Evolutionary conservation across 2,113 vertebrate genomes (phyloP).

Genomic region (Toxotes jaculatrix): DNA sequence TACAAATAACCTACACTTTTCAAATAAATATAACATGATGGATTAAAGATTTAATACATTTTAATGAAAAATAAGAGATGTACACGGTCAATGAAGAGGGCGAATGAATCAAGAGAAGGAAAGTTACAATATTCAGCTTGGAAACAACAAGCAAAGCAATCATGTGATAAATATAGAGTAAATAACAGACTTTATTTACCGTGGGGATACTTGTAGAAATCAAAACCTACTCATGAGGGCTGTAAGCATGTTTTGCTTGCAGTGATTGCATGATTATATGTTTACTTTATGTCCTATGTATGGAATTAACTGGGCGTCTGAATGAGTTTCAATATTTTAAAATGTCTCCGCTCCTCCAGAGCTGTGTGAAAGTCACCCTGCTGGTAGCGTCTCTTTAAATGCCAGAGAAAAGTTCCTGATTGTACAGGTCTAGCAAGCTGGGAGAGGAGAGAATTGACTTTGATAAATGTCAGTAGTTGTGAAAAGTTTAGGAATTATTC

Average conservation of each 20-base stretch:
- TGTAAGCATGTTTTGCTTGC: background rate
- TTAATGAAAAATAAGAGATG: background rate
- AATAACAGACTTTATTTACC: background rate
- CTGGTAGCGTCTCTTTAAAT: conserved; percentile 40
- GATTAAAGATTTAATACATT: background rate
- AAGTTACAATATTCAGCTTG: background rate
- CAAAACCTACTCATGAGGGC: background rate
- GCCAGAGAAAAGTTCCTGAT: conserved; percentile 25
- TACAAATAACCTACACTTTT: background rate
- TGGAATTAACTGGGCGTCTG: conserved; percentile 4
- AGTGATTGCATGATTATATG: conserved; percentile 16
- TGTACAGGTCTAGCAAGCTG: background rate
- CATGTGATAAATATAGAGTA: background rate
- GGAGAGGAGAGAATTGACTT: conserved; percentile 5
- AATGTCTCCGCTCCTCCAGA: conserved; percentile 18
- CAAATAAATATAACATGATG: no score
- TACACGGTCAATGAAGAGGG: background rate
- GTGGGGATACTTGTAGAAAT: background rate
- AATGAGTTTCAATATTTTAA: conserved; percentile 32
- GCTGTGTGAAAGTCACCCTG: conserved; percentile 34
- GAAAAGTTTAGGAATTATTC: background rate
- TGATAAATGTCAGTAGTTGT: conserved; percentile 26
- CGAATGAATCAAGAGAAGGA: background rate
- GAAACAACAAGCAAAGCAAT: background rate
- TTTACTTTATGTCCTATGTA: conserved; percentile 13